A percentile compares a stretch with the other conserved stretches of the same genome.
Evolutionary conservation across 2,888 invertebrate genomes (phyloP).

Genomic region (Philereme transversata): DNA sequence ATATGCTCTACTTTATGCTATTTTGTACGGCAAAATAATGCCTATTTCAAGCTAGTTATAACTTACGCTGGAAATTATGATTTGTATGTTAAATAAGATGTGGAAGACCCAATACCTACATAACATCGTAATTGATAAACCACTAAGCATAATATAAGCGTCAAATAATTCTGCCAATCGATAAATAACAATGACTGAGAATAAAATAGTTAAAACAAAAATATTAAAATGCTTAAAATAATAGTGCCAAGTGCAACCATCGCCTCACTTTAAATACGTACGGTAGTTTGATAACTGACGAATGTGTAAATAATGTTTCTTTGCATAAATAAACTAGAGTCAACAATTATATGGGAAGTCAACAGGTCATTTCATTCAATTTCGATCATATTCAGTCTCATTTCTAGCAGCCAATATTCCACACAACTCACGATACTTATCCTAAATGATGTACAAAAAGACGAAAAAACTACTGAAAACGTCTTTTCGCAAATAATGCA

Average conservation of each 20-base stretch:
- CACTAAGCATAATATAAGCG: conserved; percentile 7
- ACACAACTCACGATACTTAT: conserved; percentile 27
- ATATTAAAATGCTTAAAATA: conserved; percentile 30
- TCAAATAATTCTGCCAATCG: conserved; percentile 2
- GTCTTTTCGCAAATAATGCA: not conserved
- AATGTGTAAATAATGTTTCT: conserved; percentile 17
- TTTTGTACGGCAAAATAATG: conserved; percentile 43
- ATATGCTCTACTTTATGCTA: conserved; percentile 27
- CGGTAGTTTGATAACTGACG: conserved; percentile 17
- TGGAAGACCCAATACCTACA: conserved; percentile 39
- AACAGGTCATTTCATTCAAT: conserved; percentile 32
- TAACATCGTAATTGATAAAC: conserved; percentile 23
- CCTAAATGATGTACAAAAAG: conserved; percentile 15
- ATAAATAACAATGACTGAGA: conserved; percentile 20
- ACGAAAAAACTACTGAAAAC: not conserved
- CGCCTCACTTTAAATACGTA: conserved; percentile 21
- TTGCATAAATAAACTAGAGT: conserved; percentile 8
- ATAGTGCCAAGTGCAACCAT: conserved; percentile 34
- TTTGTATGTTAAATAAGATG: conserved; percentile 22
- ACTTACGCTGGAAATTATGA: conserved; percentile 27
- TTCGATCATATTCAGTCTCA: conserved; percentile 41
- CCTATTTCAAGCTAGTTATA: conserved; percentile 35
- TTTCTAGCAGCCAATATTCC: conserved; percentile 38
- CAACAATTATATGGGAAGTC: conserved; percentile 23
- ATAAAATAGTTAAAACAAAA: conserved; percentile 18